Base-by-base conservation (phyloP, 2,888 invertebrate species). In the Yponomeuta sedellus region DNA sequence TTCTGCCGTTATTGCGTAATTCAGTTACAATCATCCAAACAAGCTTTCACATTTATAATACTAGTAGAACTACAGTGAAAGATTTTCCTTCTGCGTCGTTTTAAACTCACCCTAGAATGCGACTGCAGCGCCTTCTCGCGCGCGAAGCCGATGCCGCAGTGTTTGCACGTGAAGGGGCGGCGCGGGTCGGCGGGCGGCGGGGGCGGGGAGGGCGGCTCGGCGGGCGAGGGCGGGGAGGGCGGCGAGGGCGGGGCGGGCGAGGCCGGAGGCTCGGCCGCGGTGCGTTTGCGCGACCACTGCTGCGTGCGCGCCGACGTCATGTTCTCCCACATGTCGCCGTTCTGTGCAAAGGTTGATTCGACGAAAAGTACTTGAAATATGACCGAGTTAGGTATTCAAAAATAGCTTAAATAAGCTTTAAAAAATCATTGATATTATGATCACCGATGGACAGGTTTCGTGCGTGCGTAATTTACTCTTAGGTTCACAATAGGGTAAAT, bases 41-140 rank as follows among this genome's bases (percentile, higher is more conserved):
- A n/a, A n/a, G n/a, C n/a, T n/a, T n/a, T n/a, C n/a, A n/a, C n/a
- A n/a, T n/a, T n/a, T n/a, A n/a, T n/a, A n/a, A n/a, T n/a, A n/a
- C n/a, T n/a, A n/a, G n/a, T n/a, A n/a, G n/a, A n/a, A n/a, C n/a
- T n/a, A n/a, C n/a, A n/a, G n/a, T n/a, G n/a, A n/a, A n/a, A n/a
- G n/a, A n/a, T 44, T 44, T 44, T 25, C 25, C 25, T 25, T 25
- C 25, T 25, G 25, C 5, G 0, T 34, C 34, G 8, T 8, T 34
- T 6, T 8, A 52, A 16, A 52, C 44, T 79, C 69, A 93, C 93
- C 83, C 93, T 92, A 0, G 95, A 90, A 77, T 97, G 96, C 0
- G 96, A 96, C 66, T 94, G 94, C 28, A 96, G 83, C 0, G 96
- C 96, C 76, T 96, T 97, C 77, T 96, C 96, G 65, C 96, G 90